Evolutionary conservation across 2,888 invertebrate genomes (phyloP).

Genomic region (Lathronympha strigana): DNA sequence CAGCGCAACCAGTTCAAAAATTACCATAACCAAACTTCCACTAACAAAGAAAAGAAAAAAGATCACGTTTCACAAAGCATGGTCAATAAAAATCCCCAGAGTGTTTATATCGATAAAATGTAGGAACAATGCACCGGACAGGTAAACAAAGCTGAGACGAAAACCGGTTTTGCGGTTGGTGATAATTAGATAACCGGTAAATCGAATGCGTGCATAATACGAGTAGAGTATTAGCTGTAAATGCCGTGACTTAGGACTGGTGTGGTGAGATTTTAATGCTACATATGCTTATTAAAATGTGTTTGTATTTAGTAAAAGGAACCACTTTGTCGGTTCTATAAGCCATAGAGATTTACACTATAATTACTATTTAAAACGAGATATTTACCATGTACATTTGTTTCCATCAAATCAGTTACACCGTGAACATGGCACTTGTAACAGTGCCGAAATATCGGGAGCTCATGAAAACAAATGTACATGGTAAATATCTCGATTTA

Average conservation of each 20-base stretch:
- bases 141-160: slow-evolving; percentile 17
- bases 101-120: slow-evolving; percentile 3
- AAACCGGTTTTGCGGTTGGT: slow-evolving; percentile 15
- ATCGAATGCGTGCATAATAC: slow-evolving; percentile 2
- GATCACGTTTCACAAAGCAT: background rate
- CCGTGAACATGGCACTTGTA: too few species aligned
- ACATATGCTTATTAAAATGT: too few species aligned
- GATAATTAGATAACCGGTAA: slow-evolving; percentile 30
- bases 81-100: slow-evolving; percentile 8
- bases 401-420: too few species aligned
- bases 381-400: too few species aligned
- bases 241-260: background rate
- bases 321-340: too few species aligned
- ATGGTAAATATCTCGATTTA: too few species aligned
- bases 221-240: background rate
- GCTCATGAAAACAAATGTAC: too few species aligned
- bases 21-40: background rate
- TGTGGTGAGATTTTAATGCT: too few species aligned
- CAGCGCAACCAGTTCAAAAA: background rate
- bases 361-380: too few species aligned
- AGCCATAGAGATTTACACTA: too few species aligned
- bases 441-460: too few species aligned
- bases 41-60: slow-evolving; percentile 3
- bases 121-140: slow-evolving; percentile 22
- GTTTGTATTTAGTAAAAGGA: too few species aligned